These are phyloP conservation scores for Harpegnathos saltator DNA, from an alignment of 1,140 invertebrate species.

Conservation along the genomic window DNA sequence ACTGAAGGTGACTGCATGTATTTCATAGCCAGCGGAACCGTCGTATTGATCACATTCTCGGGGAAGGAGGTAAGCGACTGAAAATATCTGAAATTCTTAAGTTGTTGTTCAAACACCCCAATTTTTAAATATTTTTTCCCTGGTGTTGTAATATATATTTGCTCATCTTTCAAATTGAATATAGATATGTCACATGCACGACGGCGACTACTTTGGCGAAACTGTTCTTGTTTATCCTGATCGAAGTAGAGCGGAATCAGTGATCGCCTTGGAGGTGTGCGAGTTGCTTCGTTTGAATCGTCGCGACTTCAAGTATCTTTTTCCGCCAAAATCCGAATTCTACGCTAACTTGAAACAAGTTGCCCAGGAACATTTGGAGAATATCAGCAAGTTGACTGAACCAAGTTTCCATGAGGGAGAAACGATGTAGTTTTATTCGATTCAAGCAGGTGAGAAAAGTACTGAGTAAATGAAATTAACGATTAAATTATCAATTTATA, in stretches of 20 bases:
- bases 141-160: too few species aligned
- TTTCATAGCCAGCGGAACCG: slow-evolving; percentile 86
- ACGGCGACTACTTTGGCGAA: slow-evolving; percentile 86
- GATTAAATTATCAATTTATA: background rate
- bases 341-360: slow-evolving; percentile 62
- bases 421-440: slow-evolving; percentile 1
- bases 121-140: too few species aligned
- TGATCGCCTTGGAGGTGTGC: slow-evolving; percentile 78
- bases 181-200: slow-evolving; percentile 85
- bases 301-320: slow-evolving; percentile 75
- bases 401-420: background rate
- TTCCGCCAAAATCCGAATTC: slow-evolving; percentile 64
- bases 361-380: slow-evolving; percentile 31
- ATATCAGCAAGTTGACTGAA: slow-evolving; percentile 41
- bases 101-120: too few species aligned
- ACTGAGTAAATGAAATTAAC: background rate
- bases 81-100: background rate
- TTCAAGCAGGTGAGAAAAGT: background rate
- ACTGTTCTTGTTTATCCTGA: slow-evolving; percentile 76
- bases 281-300: slow-evolving; percentile 78
- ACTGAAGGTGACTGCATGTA: slow-evolving; percentile 87
- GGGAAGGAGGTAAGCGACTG: slow-evolving; percentile 85
- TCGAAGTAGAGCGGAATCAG: slow-evolving; percentile 72
- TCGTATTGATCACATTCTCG: slow-evolving; percentile 85
- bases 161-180: too few species aligned